Conservation (phyloP, 2,888 invertebrate species). For the Microchrysa polita region DNA sequence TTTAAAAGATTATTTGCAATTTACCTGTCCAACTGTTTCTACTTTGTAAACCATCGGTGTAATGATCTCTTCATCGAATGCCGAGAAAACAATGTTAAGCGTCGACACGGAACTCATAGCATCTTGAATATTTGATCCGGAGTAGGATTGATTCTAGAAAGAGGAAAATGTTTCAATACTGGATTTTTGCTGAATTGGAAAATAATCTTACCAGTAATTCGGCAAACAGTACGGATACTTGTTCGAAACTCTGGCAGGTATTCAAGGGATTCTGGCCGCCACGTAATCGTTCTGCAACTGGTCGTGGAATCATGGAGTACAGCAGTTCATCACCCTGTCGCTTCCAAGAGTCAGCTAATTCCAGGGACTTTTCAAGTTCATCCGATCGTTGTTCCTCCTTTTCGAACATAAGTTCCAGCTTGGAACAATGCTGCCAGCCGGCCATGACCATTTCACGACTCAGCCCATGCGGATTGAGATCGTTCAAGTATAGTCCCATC, state of each 20-base stretch:
- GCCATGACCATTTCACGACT: conserved; percentile 84
- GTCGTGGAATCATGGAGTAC: conserved; percentile 91
- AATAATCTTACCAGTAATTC: conserved; percentile 58
- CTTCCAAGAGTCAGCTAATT: conserved; percentile 85
- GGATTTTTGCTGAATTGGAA: neutral
- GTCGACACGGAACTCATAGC: conserved; percentile 85
- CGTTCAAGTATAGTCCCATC: conserved; percentile 82
- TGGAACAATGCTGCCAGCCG: conserved; percentile 86
- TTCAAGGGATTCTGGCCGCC: conserved; percentile 78
- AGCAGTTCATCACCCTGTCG: conserved; percentile 84
- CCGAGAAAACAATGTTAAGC: conserved; percentile 86
- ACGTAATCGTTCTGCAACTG: conserved; percentile 82
- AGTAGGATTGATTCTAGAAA: conserved; percentile 46
- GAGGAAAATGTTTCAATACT: too few relatives aligned
- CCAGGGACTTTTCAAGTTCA: conserved; percentile 80
- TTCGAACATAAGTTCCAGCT: conserved; percentile 83
- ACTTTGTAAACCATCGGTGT: conserved; percentile 90
- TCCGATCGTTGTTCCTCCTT: conserved; percentile 81
- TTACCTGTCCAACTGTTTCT: conserved; percentile 88
- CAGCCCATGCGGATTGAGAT: conserved; percentile 85
- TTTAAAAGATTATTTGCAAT: conserved; percentile 23
- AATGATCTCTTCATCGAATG: conserved; percentile 85
- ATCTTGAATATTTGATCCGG: conserved; percentile 60
- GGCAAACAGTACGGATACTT: conserved; percentile 64
- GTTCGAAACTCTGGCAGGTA: conserved; percentile 77